These are phyloP conservation scores for Polypedilum pembai DNA, from an alignment of 1,140 invertebrate genomes.

Conservation along the genomic window DNA sequence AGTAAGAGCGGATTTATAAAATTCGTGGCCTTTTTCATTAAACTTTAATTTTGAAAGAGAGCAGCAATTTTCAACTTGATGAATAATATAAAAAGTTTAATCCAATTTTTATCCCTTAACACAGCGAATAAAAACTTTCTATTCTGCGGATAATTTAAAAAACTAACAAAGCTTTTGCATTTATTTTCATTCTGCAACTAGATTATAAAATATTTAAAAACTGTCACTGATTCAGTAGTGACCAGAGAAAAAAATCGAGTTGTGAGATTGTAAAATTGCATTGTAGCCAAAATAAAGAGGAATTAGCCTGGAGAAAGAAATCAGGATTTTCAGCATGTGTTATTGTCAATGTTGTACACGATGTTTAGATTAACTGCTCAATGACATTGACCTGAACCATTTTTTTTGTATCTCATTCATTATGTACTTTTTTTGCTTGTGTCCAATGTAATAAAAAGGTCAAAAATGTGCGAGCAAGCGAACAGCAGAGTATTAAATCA, in stretches of 20 bases:
- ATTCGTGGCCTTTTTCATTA: not conserved
- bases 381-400: conserved; percentile 4
- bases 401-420: not conserved
- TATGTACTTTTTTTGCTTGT: not conserved
- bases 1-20: not conserved
- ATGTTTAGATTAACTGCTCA: conserved; percentile 22
- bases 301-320: no score
- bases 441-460: not conserved
- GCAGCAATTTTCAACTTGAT: not conserved
- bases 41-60: not conserved
- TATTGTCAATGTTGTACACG: not conserved
- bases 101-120: no score
- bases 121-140: no score
- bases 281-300: not conserved
- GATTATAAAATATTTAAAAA: conserved; percentile 20
- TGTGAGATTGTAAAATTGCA: not conserved
- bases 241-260: not conserved
- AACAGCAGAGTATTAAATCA: not conserved
- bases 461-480: not conserved
- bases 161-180: not conserved
- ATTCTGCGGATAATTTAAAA: no score
- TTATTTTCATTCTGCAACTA: not conserved
- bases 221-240: not conserved
- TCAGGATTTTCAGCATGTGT: conserved; percentile 7
- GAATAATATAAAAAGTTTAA: not conserved